A percentile compares a stretch with the other conserved stretches of the same genome.
phyloP scores from a whole-genome alignment of 35 echinoderm and acorn worm genomes.

The Anneissia japonica region DNA sequence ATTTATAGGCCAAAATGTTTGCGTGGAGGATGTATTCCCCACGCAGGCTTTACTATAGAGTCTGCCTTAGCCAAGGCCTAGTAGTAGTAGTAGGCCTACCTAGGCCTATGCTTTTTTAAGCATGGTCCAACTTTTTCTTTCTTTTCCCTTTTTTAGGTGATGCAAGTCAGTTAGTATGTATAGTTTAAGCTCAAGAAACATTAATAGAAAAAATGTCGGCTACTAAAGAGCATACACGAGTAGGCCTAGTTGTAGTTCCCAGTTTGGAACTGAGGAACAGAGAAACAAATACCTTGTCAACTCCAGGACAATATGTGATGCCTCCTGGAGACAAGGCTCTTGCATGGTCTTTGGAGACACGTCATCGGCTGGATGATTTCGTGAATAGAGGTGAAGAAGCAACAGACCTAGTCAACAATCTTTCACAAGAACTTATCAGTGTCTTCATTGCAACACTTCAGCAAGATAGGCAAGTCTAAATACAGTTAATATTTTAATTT shows the following conservation, averaged over 20 bases:
- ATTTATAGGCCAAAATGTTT: too few relatives aligned
- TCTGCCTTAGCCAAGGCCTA: too few relatives aligned
- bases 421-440: constrained; percentile 45
- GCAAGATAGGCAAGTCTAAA: constrained; percentile 62
- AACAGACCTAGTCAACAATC: constrained; percentile 9
- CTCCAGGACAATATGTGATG: background rate
- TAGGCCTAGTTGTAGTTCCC: background rate
- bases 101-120: too few relatives aligned
- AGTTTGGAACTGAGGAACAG: background rate
- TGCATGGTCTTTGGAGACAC: constrained; percentile 13
- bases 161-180: too few relatives aligned
- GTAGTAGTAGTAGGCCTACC: too few relatives aligned
- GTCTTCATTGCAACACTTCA: constrained; percentile 79
- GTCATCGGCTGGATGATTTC: background rate
- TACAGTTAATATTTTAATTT: background rate
- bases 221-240: too few relatives aligned
- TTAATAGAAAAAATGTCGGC: too few relatives aligned
- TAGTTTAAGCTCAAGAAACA: too few relatives aligned
- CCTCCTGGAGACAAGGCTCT: constrained; percentile 1
- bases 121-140: too few relatives aligned
- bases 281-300: background rate
- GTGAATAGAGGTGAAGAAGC: background rate
- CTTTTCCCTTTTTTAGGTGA: too few relatives aligned
- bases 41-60: too few relatives aligned
- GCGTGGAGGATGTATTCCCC: too few relatives aligned